phyloP scores from a whole-genome alignment of 2,888 invertebrate species.

The Machimus atricapillus region DNA sequence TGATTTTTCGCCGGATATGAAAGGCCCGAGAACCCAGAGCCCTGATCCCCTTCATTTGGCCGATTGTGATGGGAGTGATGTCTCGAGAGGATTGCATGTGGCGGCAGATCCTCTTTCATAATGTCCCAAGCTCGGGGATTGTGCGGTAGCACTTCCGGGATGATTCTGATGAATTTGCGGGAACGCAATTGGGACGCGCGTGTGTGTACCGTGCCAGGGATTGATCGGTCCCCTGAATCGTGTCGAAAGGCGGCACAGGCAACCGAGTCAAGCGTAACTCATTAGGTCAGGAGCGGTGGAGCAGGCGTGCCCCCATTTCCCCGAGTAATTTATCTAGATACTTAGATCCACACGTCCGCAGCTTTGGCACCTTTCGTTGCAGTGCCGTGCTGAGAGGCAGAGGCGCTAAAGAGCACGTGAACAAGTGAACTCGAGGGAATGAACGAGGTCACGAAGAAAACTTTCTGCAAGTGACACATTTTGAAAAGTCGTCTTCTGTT shows the following conservation, averaged over 20 bases:
- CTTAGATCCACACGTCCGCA: not conserved
- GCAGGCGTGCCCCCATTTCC: not conserved
- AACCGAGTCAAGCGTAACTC: not conserved
- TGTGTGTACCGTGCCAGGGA: not conserved
- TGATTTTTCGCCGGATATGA: not conserved
- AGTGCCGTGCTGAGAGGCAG: not conserved
- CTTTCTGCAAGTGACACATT: slow-evolving; percentile 24
- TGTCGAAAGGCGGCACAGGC: not conserved
- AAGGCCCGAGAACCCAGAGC: not conserved
- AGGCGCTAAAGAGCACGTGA: not conserved
- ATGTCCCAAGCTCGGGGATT: not conserved
- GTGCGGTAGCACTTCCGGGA: not conserved
- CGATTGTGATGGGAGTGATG: not conserved
- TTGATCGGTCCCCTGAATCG: not conserved
- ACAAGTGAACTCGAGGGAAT: slow-evolving; percentile 21
- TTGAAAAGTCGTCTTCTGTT: not conserved
- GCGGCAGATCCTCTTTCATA: not conserved
- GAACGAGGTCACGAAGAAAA: slow-evolving; percentile 22
- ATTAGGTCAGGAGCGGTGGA: not conserved
- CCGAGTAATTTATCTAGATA: not conserved
- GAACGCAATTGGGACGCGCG: not conserved
- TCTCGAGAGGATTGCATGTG: not conserved
- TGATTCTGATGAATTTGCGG: not conserved
- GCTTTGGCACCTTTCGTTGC: slow-evolving; percentile 10
- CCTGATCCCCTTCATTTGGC: not conserved